Conservation (phyloP, 2,888 invertebrate genomes). For the Coenonympha arcania region DNA sequence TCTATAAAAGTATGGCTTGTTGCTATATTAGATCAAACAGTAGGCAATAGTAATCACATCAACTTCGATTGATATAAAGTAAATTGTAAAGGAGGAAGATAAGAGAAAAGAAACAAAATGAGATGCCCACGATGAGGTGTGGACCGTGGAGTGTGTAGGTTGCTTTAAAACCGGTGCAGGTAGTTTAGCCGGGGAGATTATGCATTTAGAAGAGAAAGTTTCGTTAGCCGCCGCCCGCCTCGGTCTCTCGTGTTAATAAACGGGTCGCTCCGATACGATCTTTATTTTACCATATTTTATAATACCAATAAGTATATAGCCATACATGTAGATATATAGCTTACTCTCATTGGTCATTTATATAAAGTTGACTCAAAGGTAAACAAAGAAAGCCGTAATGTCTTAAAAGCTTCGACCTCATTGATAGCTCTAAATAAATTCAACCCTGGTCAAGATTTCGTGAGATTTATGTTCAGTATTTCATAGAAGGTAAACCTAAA, state of each 20-base stretch:
- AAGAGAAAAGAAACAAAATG: conserved; percentile 21
- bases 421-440: too few relatives aligned
- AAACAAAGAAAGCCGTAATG: too few relatives aligned
- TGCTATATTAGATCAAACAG: neutral
- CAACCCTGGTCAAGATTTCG: too few relatives aligned
- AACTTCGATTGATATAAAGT: conserved; percentile 3
- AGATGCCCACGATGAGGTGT: conserved; percentile 18
- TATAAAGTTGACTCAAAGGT: too few relatives aligned
- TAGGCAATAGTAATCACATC: too few relatives aligned
- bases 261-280: conserved; percentile 16
- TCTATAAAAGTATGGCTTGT: too few relatives aligned
- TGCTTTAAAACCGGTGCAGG: conserved; percentile 27
- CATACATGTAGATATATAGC: neutral
- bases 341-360: neutral
- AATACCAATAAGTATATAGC: neutral
- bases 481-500: too few relatives aligned
- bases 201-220: conserved; percentile 28
- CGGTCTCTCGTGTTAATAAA: conserved; percentile 21
- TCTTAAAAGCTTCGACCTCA: too few relatives aligned
- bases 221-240: conserved; percentile 7
- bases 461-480: too few relatives aligned
- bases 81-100: conserved; percentile 14
- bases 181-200: conserved; percentile 21
- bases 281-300: conserved; percentile 7
- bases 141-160: conserved; percentile 5